A percentile compares a stretch with the other conserved stretches of the same genome.
Evolutionary conservation across 2,888 invertebrate species (phyloP).

Genomic region (Campaea margaritaria): DNA sequence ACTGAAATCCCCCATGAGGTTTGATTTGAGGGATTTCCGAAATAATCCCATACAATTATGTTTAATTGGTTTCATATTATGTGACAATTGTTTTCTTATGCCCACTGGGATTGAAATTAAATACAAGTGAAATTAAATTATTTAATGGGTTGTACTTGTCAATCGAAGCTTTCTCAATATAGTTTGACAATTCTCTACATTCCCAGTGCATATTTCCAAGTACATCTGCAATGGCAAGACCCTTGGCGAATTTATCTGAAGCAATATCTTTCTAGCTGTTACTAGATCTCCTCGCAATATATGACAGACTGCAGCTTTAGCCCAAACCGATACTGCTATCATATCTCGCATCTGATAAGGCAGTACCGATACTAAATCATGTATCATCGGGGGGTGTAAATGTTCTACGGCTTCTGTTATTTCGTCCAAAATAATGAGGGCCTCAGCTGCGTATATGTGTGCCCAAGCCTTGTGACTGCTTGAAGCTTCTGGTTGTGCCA

Average conservation of each 20-base stretch:
- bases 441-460: constrained; percentile 96
- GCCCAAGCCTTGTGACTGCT: constrained; percentile 89
- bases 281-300: constrained; percentile 77
- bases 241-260: constrained; percentile 79
- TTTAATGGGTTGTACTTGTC: constrained; percentile 60
- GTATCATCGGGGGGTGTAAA: constrained; percentile 91
- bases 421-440: constrained; percentile 92
- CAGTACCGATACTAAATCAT: constrained; percentile 76
- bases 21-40: too few species aligned
- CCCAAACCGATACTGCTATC: constrained; percentile 81
- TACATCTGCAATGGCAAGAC: constrained; percentile 84
- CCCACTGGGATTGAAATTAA: constrained; percentile 5
- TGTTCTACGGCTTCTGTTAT: constrained; percentile 93
- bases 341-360: constrained; percentile 77
- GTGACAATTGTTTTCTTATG: too few species aligned
- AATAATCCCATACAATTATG: too few species aligned
- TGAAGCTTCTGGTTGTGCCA: constrained; percentile 87
- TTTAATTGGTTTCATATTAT: too few species aligned
- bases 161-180: constrained; percentile 75
- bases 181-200: constrained; percentile 79
- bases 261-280: constrained; percentile 77
- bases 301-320: constrained; percentile 82
- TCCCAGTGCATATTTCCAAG: constrained; percentile 83
- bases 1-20: too few species aligned
- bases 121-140: constrained; percentile 28